A percentile compares a stretch with the other conserved stretches of the same genome.
Evolutionary conservation across 2,888 invertebrate genomes (phyloP).

Genomic region (Drosophila anceps): DNA sequence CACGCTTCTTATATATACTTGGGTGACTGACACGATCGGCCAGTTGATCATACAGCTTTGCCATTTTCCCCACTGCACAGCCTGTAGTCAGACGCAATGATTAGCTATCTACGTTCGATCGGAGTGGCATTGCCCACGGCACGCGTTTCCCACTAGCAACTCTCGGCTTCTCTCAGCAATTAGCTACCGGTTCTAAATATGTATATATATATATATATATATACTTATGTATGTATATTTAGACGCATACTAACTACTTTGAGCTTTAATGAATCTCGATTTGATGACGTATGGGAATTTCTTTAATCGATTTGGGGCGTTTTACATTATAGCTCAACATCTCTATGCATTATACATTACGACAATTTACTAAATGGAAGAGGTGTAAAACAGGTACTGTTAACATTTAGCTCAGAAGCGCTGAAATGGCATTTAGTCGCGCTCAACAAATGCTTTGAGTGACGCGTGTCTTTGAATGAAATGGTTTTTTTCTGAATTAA

Average conservation of each 20-base stretch:
- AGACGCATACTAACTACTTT: background rate
- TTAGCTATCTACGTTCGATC: background rate
- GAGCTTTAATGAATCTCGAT: slow-evolving; percentile 14
- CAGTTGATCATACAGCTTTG: background rate
- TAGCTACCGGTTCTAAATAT: slow-evolving; percentile 56
- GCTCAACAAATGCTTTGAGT: background rate
- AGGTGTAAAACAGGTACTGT: background rate
- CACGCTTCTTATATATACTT: slow-evolving; percentile 44
- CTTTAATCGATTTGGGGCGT: slow-evolving; percentile 5
- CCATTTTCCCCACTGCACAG: background rate
- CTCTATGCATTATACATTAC: slow-evolving; percentile 1
- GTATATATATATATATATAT: background rate
- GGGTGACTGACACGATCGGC: background rate
- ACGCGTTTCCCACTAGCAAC: slow-evolving; percentile 28
- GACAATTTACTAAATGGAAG: background rate
- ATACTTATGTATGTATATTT: background rate
- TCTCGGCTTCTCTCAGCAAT: slow-evolving; percentile 5
- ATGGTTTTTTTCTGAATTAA: background rate
- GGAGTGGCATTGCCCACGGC: slow-evolving; percentile 40
- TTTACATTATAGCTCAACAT: slow-evolving; percentile 4
- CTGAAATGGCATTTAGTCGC: background rate
- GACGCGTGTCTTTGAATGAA: background rate
- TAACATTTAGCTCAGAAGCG: background rate
- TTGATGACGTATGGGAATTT: slow-evolving; percentile 53
- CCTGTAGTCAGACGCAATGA: background rate